These are phyloP conservation scores for Lepidotrigona ventralis DNA, from an alignment of 1,140 invertebrate genomes.

Conservation along the genomic window DNA sequence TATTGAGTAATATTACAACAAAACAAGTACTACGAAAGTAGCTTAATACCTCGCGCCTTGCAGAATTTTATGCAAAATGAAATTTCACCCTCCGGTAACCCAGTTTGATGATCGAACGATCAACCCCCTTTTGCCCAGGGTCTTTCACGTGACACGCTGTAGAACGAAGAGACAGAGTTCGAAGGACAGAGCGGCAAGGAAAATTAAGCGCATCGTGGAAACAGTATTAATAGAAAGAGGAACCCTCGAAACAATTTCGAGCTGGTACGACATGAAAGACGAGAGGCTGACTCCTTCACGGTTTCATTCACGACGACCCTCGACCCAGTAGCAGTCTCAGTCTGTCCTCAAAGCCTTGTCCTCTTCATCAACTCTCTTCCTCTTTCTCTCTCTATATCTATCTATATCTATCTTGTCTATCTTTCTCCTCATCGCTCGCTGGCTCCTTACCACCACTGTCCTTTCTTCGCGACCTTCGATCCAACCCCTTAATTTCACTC, in stretches of 20 bases:
- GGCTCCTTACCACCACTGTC: conserved; percentile 32
- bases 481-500: conserved; percentile 54
- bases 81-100: background rate
- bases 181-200: background rate
- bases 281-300: conserved; percentile 37
- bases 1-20: too few relatives aligned
- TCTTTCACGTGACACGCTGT: background rate
- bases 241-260: conserved; percentile 45
- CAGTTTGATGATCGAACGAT: background rate
- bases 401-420: background rate
- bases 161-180: too few relatives aligned
- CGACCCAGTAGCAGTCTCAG: conserved; percentile 37
- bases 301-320: conserved; percentile 44
- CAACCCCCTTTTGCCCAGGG: background rate
- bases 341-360: conserved; percentile 20
- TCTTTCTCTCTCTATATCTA: background rate
- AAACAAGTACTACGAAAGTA: too few relatives aligned
- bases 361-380: conserved; percentile 39
- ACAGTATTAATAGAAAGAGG: conserved; percentile 33
- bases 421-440: background rate
- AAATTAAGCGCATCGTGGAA: conserved; percentile 27
- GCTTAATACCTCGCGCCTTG: background rate
- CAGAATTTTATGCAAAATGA: background rate
- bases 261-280: conserved; percentile 13
- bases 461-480: conserved; percentile 52